These are phyloP conservation scores for Archocentrus centrarchus DNA, from an alignment of 2,113 vertebrate genomes.

Conservation along the genomic window DNA sequence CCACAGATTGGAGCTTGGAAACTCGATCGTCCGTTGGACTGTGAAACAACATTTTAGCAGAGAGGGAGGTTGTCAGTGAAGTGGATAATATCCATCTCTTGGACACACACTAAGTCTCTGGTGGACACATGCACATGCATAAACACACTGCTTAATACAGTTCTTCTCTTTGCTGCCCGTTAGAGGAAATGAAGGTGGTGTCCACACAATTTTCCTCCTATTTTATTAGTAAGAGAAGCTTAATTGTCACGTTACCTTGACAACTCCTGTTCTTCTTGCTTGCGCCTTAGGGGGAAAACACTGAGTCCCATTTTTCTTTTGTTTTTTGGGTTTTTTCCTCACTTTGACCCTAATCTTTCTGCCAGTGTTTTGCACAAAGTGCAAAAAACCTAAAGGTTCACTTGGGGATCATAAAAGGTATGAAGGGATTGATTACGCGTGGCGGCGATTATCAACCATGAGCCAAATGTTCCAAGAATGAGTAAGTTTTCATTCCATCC, in stretches of 20 bases:
- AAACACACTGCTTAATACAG: background rate
- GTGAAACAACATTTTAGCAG: conserved; percentile 64
- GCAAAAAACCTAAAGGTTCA: background rate
- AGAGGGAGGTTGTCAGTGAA: conserved; percentile 51
- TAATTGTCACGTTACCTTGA: conserved; percentile 5
- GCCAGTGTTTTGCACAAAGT: conserved; percentile 38
- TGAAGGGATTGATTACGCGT: conserved; percentile 38
- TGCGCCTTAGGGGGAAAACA: conserved; percentile 3
- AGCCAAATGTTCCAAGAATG: conserved; percentile 33
- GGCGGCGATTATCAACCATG: conserved; percentile 25
- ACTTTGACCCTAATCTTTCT: conserved; percentile 14
- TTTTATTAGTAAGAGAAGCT: conserved; percentile 15
- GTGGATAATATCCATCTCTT: conserved; percentile 63
- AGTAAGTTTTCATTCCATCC: conserved; percentile 33
- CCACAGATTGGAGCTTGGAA: conserved; percentile 72
- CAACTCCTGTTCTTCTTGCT: background rate
- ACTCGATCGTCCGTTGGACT: conserved; percentile 65
- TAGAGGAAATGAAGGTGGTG: conserved; percentile 11
- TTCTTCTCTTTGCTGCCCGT: background rate
- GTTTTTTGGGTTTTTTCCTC: conserved; percentile 35
- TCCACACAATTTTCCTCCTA: background rate
- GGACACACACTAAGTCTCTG: conserved; percentile 39
- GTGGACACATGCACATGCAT: conserved; percentile 17
- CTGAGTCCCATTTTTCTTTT: background rate
- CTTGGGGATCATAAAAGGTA: conserved; percentile 37